A percentile compares a stretch with the other conserved stretches of the same genome.
Evolutionary conservation across 2,113 vertebrate species (phyloP).

Genomic region (Brienomyrus longianalis): DNA sequence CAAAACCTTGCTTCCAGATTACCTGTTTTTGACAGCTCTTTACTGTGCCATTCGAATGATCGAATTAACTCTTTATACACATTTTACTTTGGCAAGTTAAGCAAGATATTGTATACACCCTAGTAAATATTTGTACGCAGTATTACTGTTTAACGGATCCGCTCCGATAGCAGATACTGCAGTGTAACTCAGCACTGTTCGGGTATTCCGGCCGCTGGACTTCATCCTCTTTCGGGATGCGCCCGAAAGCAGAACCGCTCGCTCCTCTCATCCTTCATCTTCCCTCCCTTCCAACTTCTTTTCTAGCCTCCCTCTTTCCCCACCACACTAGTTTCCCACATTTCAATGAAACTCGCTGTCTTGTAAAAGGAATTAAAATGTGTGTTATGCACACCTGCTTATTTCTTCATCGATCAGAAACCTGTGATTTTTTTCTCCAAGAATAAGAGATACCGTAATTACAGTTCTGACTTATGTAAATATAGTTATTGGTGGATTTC

Average conservation of each 20-base stretch:
- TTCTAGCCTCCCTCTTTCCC: not conserved
- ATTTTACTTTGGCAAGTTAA: not conserved
- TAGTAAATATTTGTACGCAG: not conserved
- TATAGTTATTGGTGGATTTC: not conserved
- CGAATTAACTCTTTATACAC: not conserved
- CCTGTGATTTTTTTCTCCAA: not conserved
- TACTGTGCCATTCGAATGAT: not conserved
- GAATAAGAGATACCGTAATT: not conserved
- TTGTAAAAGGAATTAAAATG: not conserved
- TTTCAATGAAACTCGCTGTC: not conserved
- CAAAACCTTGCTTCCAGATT: not conserved
- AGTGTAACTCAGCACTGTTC: not conserved
- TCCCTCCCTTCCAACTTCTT: not conserved
- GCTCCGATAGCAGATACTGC: not conserved
- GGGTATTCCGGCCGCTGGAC: not conserved
- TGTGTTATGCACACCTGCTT: not conserved
- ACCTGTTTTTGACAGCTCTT: not conserved
- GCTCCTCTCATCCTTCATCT: not conserved
- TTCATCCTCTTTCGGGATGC: not conserved
- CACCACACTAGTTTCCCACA: not conserved
- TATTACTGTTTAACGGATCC: not conserved
- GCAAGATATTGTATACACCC: not conserved
- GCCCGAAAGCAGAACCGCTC: not conserved
- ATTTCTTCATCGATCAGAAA: not conserved
- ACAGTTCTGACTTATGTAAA: not conserved